A percentile compares a stretch with the other conserved stretches of the same genome.
Evolutionary conservation across 2,113 vertebrate genomes (phyloP).

Genomic region (Erpornis zantholeuca): DNA sequence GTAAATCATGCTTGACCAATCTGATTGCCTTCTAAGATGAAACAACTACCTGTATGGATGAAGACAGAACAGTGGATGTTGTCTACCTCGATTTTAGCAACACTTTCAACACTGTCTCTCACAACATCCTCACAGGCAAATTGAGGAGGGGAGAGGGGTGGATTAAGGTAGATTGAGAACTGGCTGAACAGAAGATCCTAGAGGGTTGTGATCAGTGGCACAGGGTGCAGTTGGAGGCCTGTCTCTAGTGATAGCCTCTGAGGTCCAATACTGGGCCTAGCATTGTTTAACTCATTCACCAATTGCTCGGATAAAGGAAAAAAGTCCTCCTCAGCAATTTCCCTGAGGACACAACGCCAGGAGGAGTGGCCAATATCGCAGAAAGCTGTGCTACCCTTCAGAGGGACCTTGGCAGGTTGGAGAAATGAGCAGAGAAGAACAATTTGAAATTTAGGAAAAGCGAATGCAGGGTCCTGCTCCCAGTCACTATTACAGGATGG

Average conservation of each 20-base stretch:
- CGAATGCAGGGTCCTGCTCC: neutral
- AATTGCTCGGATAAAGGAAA: neutral
- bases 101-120: neutral
- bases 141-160: neutral
- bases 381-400: neutral
- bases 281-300: neutral
- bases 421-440: neutral
- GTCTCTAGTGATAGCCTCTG: neutral
- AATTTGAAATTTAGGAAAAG: neutral
- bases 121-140: neutral
- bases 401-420: neutral
- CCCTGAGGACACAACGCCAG: neutral
- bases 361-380: neutral
- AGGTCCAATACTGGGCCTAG: accelerated
- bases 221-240: neutral
- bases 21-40: neutral
- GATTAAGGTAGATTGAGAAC: neutral
- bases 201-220: neutral
- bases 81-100: neutral
- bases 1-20: neutral
- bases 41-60: neutral
- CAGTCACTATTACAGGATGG: neutral
- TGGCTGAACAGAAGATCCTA: neutral
- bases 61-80: neutral
- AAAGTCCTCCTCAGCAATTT: neutral